Evolutionary conservation across 2,888 invertebrate species (phyloP).

Genomic region (Syritta pipiens): DNA sequence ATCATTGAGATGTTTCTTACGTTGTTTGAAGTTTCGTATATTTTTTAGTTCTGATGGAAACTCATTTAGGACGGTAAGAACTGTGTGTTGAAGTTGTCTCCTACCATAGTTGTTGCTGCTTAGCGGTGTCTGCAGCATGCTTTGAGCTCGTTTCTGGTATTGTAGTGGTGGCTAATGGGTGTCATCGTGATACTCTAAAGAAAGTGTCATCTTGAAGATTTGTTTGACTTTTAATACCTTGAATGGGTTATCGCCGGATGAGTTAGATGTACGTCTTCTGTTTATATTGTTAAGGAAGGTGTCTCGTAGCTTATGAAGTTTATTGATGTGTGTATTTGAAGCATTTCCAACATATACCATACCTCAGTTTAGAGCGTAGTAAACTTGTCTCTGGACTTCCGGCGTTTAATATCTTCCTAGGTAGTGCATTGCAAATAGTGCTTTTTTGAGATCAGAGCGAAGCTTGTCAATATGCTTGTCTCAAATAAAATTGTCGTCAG

Average conservation of each 20-base stretch:
- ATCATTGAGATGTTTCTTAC: no score
- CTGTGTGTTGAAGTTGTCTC: not conserved
- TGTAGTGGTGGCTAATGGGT: not conserved
- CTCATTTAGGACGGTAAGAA: not conserved
- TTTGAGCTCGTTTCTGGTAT: not conserved
- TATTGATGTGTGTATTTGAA: not conserved
- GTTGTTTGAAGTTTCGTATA: no score
- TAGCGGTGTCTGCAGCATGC: not conserved
- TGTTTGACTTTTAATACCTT: not conserved
- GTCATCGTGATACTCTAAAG: slow-evolving; percentile 1
- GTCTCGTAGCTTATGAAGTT: not conserved
- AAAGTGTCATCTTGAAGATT: not conserved
- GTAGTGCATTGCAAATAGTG: not conserved
- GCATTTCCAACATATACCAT: slow-evolving; percentile 8
- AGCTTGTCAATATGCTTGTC: not conserved
- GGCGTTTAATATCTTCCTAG: not conserved
- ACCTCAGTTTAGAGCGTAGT: slow-evolving; percentile 5
- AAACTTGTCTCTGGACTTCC: slow-evolving; percentile 1
- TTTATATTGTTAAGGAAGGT: not conserved
- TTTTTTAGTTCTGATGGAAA: no score
- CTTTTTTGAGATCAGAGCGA: slow-evolving; percentile 3
- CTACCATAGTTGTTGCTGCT: not conserved
- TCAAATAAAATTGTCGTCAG: not conserved
- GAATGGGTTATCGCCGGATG: not conserved
- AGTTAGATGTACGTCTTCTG: not conserved